Evolutionary conservation across 2,888 invertebrate species (phyloP).

Genomic region (Lochmaea crataegi): DNA sequence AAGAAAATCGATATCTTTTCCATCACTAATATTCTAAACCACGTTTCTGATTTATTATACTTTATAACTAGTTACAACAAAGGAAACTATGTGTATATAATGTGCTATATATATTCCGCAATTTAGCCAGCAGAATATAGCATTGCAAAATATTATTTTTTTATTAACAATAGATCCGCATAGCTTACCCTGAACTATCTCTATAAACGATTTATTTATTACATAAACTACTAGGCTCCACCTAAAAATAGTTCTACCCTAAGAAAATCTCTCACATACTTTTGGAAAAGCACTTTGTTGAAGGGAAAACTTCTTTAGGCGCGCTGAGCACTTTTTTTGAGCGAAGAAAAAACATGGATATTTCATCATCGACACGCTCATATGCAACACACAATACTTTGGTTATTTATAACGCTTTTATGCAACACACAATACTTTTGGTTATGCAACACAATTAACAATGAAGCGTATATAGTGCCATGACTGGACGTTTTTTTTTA

Average conservation of each 20-base stretch:
- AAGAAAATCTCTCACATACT: too few relatives aligned
- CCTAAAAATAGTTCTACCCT: conserved; percentile 1
- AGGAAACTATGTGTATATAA: background rate
- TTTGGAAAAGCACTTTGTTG: background rate
- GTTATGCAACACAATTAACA: too few relatives aligned
- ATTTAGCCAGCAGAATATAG: background rate
- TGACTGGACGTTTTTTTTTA: too few relatives aligned
- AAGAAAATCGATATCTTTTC: conserved; percentile 1
- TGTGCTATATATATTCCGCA: background rate
- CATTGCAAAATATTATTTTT: background rate
- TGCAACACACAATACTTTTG: too few relatives aligned
- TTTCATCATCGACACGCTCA: too few relatives aligned
- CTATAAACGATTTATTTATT: background rate
- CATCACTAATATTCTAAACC: conserved; percentile 3
- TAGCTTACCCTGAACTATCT: background rate
- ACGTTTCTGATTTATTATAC: conserved; percentile 12
- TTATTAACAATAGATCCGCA: conserved; percentile 9
- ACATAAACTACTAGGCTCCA: background rate
- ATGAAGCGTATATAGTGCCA: too few relatives aligned
- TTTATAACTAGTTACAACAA: background rate
- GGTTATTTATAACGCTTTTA: too few relatives aligned
- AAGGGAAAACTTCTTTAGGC: too few relatives aligned
- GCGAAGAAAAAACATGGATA: too few relatives aligned
- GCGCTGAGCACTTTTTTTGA: too few relatives aligned
- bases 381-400: too few relatives aligned